Conservation (phyloP, 92 coral and sea anemone species). For the Bergia sp. region DNA sequence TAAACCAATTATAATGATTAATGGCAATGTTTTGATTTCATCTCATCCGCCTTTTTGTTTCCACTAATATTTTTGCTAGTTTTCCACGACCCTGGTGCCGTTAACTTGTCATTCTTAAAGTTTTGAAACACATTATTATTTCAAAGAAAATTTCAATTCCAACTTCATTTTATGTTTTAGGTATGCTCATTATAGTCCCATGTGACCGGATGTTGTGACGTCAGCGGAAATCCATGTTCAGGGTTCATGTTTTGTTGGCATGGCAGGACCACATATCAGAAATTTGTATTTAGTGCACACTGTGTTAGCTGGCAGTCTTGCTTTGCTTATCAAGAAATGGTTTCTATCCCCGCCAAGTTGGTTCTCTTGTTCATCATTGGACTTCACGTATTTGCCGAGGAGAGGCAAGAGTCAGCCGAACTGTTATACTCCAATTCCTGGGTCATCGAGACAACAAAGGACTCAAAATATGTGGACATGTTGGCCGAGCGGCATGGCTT, state of each 20-base stretch:
- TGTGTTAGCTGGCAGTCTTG: background rate
- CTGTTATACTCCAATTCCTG: slow-evolving; percentile 83
- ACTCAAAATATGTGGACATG: slow-evolving; percentile 78
- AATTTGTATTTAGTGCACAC: background rate
- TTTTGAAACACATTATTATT: too few relatives aligned
- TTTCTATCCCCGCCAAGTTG: background rate
- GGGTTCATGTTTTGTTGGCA: background rate
- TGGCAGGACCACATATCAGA: background rate
- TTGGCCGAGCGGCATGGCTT: slow-evolving; percentile 81
- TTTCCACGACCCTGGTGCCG: background rate
- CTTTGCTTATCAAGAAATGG: background rate
- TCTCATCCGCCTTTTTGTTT: background rate
- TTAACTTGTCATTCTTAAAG: background rate
- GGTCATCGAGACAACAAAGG: slow-evolving; percentile 85
- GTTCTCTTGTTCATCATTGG: background rate
- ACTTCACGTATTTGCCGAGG: background rate
- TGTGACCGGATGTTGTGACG: background rate
- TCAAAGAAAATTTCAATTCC: background rate
- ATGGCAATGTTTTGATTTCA: background rate
- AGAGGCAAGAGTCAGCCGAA: background rate
- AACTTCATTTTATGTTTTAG: too few relatives aligned
- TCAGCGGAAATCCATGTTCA: background rate
- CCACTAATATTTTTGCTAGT: too few relatives aligned
- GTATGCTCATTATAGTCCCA: background rate
- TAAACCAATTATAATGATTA: too few relatives aligned